phyloP scores from a whole-genome alignment of 2,797 vertebrate genomes.

The Valencia hispanica region DNA sequence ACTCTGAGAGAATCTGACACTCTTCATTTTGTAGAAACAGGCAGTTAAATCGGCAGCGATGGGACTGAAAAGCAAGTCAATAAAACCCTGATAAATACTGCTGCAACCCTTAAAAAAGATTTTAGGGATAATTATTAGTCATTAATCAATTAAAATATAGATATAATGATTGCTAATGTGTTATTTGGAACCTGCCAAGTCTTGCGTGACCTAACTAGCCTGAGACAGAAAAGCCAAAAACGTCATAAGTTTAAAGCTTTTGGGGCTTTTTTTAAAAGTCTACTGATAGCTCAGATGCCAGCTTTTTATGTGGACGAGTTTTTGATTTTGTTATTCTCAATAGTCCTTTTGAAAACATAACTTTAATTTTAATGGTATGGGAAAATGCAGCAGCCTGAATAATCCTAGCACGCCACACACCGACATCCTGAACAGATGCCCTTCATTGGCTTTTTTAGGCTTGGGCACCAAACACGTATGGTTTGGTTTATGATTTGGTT shows the following conservation, averaged over 20 bases:
- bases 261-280: background rate
- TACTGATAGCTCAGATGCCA: background rate
- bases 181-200: no score
- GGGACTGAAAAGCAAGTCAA: background rate
- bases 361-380: no score
- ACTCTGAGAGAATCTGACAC: constrained; percentile 27
- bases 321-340: background rate
- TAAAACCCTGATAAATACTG: background rate
- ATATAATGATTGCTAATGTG: no score
- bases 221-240: background rate
- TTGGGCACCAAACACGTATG: no score
- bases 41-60: constrained; percentile 17
- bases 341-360: no score
- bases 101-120: background rate
- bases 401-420: no score
- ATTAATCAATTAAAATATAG: background rate
- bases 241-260: background rate
- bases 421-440: no score
- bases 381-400: no score
- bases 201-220: no score
- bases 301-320: background rate
- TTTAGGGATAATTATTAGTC: background rate
- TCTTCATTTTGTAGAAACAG: constrained; percentile 53
- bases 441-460: no score
- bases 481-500: no score